phyloP scores from a whole-genome alignment of 2,113 vertebrate genomes.

The Elephantulus edwardii region DNA sequence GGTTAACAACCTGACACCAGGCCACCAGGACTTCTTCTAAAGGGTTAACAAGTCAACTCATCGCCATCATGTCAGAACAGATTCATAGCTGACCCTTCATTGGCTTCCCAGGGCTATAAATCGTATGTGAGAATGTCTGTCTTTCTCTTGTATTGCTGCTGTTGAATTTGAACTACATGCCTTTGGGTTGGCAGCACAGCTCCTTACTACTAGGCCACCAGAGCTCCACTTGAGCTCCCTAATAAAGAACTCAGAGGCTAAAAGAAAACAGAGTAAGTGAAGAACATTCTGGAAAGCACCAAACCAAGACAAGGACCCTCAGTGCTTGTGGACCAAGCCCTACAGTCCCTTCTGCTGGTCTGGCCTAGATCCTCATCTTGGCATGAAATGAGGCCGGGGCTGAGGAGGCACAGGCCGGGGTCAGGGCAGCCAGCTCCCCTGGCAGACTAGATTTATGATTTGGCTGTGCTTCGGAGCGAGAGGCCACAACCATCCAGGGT shows the following conservation, averaged over 20 bases:
- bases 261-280: neutral
- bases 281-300: conserved; percentile 38
- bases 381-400: conserved; percentile 39
- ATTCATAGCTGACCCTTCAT: too few relatives aligned
- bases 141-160: too few relatives aligned
- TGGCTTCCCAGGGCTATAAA: too few relatives aligned
- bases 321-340: neutral
- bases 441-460: conserved; percentile 76
- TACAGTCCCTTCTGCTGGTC: neutral
- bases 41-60: too few relatives aligned
- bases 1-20: too few relatives aligned
- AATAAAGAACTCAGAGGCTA: neutral
- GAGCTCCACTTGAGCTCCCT: too few relatives aligned
- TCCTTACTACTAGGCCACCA: too few relatives aligned
- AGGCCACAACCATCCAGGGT: conserved; percentile 37
- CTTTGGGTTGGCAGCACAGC: too few relatives aligned
- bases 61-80: too few relatives aligned
- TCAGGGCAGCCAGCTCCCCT: conserved; percentile 64
- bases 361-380: conserved; percentile 55
- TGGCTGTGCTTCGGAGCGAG: conserved; percentile 63
- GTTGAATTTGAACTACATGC: too few relatives aligned
- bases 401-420: conserved; percentile 38
- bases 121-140: too few relatives aligned
- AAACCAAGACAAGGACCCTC: neutral
- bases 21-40: too few relatives aligned